Conservation (phyloP, 30 jellyfish, hydroid and myxozoan species). For the Phacellophora camtschatica region DNA sequence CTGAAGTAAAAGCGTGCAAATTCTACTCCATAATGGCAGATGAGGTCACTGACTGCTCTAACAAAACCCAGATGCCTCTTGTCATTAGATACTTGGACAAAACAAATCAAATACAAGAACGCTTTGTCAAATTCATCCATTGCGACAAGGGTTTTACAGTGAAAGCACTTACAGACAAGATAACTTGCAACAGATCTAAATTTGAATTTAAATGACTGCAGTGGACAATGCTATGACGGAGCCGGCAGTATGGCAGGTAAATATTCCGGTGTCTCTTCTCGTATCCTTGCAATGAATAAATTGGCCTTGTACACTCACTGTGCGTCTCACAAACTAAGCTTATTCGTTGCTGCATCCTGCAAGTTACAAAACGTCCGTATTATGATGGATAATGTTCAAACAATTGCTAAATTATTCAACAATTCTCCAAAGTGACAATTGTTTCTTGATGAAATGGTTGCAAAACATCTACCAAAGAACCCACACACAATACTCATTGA, state of each 20-base stretch:
- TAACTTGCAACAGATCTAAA: background rate
- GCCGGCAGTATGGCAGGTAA: constrained; percentile 63
- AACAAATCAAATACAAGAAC: background rate
- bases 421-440: background rate
- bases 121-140: constrained; percentile 6
- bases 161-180: background rate
- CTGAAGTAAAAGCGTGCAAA: constrained; percentile 14
- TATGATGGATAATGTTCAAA: background rate
- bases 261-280: constrained; percentile 35
- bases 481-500: background rate
- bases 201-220: constrained; percentile 1
- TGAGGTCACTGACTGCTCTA: constrained; percentile 45
- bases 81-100: constrained; percentile 25
- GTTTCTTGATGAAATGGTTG: background rate
- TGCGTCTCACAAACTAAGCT: constrained; percentile 14
- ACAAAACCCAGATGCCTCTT: constrained; percentile 51
- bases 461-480: background rate
- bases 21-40: constrained; percentile 47
- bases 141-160: constrained; percentile 35
- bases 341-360: constrained; percentile 49
- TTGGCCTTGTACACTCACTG: constrained; percentile 38
- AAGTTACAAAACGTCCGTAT: background rate
- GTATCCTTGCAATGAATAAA: background rate
- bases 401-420: background rate
- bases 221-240: constrained; percentile 67